Percentiles rank a stretch among this genome's conserved stretches.
phyloP scores from a whole-genome alignment of 2,113 vertebrate genomes.

The Rhodinocichla rosea region DNA sequence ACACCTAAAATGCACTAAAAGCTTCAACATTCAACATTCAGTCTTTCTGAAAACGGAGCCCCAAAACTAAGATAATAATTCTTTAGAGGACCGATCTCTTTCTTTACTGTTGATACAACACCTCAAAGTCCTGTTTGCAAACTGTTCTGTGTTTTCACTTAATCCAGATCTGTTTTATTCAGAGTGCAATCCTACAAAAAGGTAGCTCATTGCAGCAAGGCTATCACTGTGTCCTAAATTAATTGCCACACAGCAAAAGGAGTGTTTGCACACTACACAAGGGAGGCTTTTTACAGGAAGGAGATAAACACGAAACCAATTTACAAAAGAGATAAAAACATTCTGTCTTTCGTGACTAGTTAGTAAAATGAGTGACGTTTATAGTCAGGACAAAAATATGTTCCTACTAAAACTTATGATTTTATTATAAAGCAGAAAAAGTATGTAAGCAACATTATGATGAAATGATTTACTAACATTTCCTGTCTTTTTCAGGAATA shows the following conservation, averaged over 20 bases:
- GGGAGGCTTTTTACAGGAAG: background rate
- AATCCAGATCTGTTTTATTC: background rate
- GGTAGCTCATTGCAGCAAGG: background rate
- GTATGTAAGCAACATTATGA: background rate
- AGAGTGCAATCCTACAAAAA: background rate
- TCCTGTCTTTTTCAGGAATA: background rate
- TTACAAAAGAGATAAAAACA: background rate
- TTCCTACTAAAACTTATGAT: background rate
- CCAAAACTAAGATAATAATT: background rate
- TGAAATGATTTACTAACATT: background rate
- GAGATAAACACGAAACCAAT: background rate
- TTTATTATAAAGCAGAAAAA: background rate
- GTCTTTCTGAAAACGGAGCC: background rate
- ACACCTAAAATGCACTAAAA: background rate
- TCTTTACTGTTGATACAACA: background rate
- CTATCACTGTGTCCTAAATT: background rate
- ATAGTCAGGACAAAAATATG: background rate
- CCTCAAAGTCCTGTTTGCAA: background rate
- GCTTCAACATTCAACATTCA: background rate
- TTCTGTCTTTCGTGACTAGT: background rate
- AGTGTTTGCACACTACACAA: background rate
- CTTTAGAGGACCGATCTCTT: background rate
- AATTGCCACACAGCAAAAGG: background rate
- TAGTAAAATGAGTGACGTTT: background rate
- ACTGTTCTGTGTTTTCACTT: background rate